A percentile compares a stretch with the other conserved stretches of the same genome.
Conservation (phyloP, 2,888 invertebrate genomes). For the Drosophila imparisetae region DNA sequence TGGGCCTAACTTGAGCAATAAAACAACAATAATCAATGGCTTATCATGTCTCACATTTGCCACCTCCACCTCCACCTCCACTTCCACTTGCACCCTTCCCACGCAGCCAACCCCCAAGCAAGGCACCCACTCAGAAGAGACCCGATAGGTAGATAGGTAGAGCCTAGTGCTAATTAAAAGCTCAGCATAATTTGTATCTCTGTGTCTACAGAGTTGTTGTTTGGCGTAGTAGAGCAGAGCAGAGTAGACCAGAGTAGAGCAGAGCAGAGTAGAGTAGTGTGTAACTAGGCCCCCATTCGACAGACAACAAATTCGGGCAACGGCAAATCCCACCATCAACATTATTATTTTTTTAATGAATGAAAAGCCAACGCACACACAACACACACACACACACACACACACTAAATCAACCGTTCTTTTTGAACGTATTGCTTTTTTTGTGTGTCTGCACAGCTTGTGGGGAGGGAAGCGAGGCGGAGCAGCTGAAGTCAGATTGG, state of each 20-base stretch:
- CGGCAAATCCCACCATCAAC: constrained; percentile 48
- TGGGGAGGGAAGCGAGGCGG: neutral
- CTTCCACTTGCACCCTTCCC: neutral
- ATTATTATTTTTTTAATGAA: constrained; percentile 60
- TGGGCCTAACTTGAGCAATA: neutral
- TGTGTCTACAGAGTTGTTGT: constrained; percentile 22
- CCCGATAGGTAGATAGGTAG: neutral
- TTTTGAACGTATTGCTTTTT: constrained; percentile 23
- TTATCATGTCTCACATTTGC: constrained; percentile 19
- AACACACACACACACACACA: constrained; percentile 26
- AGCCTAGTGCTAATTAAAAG: constrained; percentile 64
- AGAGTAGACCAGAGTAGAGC: no score
- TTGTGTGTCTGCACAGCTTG: neutral
- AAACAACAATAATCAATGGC: constrained; percentile 30
- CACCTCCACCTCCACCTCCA: constrained; percentile 14
- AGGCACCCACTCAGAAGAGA: neutral
- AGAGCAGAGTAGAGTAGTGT: constrained; percentile 12
- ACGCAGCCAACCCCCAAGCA: neutral
- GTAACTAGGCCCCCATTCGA: constrained; percentile 26
- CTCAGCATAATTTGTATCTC: constrained; percentile 55
- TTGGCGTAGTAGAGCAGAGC: neutral
- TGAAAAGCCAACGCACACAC: constrained; percentile 63
- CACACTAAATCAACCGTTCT: constrained; percentile 38
- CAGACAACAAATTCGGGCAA: constrained; percentile 46
- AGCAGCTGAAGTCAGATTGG: constrained; percentile 9